Percentiles rank a stretch among this genome's conserved stretches.
Conservation (phyloP, 2,797 vertebrate genomes). For the Denticeps clupeoides region DNA sequence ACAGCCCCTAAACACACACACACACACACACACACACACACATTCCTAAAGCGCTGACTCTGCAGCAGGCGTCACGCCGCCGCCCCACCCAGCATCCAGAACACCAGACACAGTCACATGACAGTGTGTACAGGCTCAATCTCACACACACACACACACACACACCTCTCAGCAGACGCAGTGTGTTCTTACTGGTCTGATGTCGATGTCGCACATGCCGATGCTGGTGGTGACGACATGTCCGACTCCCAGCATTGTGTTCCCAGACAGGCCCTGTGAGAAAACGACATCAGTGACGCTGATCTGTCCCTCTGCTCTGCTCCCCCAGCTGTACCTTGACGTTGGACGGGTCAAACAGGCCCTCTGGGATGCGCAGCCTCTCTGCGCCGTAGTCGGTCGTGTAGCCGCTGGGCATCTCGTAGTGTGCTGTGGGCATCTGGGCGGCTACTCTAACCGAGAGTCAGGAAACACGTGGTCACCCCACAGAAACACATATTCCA, state of each 20-base stretch:
- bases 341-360: constrained; percentile 63
- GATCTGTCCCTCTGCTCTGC: background rate
- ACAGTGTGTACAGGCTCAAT: background rate
- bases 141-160: background rate
- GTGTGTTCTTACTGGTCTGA: constrained; percentile 52
- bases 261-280: constrained; percentile 67
- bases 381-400: constrained; percentile 61
- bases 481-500: too few relatives aligned
- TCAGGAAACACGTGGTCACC: too few relatives aligned
- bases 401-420: constrained; percentile 66
- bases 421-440: constrained; percentile 69
- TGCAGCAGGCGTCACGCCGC: too few relatives aligned
- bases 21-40: background rate
- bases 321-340: constrained; percentile 49
- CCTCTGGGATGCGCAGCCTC: constrained; percentile 57
- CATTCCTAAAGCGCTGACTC: too few relatives aligned
- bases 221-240: constrained; percentile 66
- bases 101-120: too few relatives aligned
- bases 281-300: too few relatives aligned
- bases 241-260: constrained; percentile 67
- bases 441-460: constrained; percentile 58
- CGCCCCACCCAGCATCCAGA: too few relatives aligned
- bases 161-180: background rate
- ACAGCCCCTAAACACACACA: constrained; percentile 20
- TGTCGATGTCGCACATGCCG: constrained; percentile 67